These are phyloP conservation scores for Parascotia fuliginaria DNA, from an alignment of 2,888 invertebrate species.

Conservation along the genomic window DNA sequence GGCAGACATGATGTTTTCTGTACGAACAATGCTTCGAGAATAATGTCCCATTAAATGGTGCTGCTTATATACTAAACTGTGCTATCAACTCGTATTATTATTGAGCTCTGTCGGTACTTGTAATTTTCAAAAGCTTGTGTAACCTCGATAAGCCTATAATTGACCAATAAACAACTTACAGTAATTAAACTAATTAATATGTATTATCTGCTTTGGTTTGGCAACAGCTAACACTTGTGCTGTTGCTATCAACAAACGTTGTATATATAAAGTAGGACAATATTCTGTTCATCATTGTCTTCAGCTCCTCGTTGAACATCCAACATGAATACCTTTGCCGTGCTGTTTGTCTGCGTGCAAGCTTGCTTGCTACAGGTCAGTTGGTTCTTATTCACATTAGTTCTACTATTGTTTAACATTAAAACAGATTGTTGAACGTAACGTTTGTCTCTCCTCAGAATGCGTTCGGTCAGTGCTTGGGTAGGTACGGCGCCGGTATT, in stretches of 20 bases:
- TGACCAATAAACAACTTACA: background rate
- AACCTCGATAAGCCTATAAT: background rate
- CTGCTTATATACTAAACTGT: constrained; percentile 6
- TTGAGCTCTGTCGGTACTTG: background rate
- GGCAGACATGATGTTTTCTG: constrained; percentile 42
- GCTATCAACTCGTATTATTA: background rate
- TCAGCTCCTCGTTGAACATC: constrained; percentile 10
- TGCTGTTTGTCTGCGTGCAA: constrained; percentile 36
- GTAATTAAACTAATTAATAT: too few species aligned
- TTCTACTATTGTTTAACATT: background rate
- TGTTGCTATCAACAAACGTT: too few species aligned
- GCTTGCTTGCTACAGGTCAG: constrained; percentile 22
- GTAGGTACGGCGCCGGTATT: background rate
- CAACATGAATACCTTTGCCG: constrained; percentile 28
- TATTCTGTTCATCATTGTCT: constrained; percentile 9
- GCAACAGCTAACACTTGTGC: too few species aligned
- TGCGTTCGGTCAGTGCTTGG: constrained; percentile 32
- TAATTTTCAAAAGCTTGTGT: background rate
- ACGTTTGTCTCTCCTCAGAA: constrained; percentile 14
- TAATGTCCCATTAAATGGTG: constrained; percentile 2
- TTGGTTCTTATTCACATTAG: background rate
- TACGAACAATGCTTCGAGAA: constrained; percentile 12
- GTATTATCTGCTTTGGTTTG: too few species aligned
- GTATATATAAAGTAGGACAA: constrained; percentile 5
- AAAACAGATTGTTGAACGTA: background rate